Conservation (phyloP, 1,140 invertebrate genomes). For the Halotydeus destructor region DNA sequence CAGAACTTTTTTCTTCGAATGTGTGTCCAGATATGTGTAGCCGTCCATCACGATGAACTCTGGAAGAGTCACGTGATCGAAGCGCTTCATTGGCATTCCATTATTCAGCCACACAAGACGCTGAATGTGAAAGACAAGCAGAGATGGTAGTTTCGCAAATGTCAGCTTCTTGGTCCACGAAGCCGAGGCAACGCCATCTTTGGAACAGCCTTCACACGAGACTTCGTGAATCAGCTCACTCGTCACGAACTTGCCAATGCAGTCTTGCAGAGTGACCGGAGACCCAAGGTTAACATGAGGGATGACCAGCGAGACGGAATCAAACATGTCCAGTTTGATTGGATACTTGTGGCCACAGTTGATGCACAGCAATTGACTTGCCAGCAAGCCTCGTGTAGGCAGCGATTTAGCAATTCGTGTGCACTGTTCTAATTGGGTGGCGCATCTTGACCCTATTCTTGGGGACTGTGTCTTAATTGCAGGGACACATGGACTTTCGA, state of each 20-base stretch:
- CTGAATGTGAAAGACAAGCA: conserved; percentile 65
- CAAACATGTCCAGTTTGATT: conserved; percentile 68
- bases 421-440: too few relatives aligned
- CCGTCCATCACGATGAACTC: conserved; percentile 51
- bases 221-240: conserved; percentile 62
- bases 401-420: conserved; percentile 21
- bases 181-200: conserved; percentile 3
- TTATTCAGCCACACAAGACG: conserved; percentile 56
- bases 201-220: conserved; percentile 52
- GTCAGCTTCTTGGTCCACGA: conserved; percentile 16
- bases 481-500: too few relatives aligned
- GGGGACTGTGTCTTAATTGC: too few relatives aligned
- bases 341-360: conserved; percentile 56
- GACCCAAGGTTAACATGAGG: conserved; percentile 31
- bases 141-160: conserved; percentile 37
- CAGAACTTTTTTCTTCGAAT: conserved; percentile 20
- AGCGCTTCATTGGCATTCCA: conserved; percentile 50
- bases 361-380: conserved; percentile 57
- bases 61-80: conserved; percentile 64
- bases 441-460: too few relatives aligned
- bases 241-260: conserved; percentile 57
- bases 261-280: conserved; percentile 35
- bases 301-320: conserved; percentile 54
- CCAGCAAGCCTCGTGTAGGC: conserved; percentile 57
- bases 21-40: too few relatives aligned